A percentile compares a stretch with the other conserved stretches of the same genome.
phyloP scores from a whole-genome alignment of 2,888 invertebrate species.

The Lithodes maja region DNA sequence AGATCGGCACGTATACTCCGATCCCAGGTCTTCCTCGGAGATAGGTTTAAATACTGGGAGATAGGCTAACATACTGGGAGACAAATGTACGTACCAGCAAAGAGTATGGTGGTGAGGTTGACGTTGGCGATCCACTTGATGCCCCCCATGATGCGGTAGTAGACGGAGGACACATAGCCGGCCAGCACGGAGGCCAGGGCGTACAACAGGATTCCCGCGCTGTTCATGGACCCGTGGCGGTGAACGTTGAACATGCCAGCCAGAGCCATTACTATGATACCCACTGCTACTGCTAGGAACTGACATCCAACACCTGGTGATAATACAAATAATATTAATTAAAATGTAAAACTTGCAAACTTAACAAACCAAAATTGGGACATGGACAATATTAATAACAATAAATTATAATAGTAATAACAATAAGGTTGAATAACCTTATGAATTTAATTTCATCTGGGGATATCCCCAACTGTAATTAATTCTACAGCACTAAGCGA shows the following conservation, averaged over 20 bases:
- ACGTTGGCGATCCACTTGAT: conserved; percentile 77
- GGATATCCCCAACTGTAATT: no score
- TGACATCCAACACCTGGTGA: conserved; percentile 76
- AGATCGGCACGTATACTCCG: no score
- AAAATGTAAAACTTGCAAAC: no score
- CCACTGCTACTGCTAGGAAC: conserved; percentile 76
- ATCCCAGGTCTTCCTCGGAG: no score
- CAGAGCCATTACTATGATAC: conserved; percentile 76
- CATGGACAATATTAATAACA: no score
- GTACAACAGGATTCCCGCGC: conserved; percentile 76
- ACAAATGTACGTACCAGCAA: conserved; percentile 72
- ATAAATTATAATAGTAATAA: no score
- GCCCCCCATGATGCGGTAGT: conserved; percentile 76
- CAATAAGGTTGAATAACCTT: no score
- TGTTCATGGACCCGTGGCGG: conserved; percentile 76
- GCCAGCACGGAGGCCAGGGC: conserved; percentile 77
- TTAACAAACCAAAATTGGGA: no score
- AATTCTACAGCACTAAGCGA: no score
- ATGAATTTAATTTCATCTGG: no score
- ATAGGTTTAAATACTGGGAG: no score
- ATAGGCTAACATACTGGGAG: no score
- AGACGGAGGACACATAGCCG: conserved; percentile 77
- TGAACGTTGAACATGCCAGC: conserved; percentile 72
- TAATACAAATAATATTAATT: not conserved
- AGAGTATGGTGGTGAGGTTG: conserved; percentile 76